Evolutionary conservation across 2,113 vertebrate species (phyloP).

Genomic region (Cyprinodon tularosa): DNA sequence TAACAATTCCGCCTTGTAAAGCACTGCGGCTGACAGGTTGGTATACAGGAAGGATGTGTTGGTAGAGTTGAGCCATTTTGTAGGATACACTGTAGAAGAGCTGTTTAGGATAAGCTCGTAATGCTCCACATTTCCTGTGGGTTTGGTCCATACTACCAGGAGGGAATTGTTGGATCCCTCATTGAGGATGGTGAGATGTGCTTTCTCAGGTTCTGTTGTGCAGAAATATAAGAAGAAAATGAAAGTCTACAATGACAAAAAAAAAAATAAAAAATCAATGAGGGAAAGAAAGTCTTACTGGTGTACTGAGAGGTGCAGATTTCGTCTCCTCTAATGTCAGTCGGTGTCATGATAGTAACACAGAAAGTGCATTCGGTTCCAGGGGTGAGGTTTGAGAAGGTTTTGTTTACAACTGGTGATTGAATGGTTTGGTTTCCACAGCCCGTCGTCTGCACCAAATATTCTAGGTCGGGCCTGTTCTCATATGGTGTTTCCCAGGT

Average conservation of each 20-base stretch:
- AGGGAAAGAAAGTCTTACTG: constrained; percentile 36
- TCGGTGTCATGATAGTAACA: constrained; percentile 40
- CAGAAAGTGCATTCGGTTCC: constrained; percentile 65
- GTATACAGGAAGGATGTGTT: neutral
- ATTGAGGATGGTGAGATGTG: constrained; percentile 41
- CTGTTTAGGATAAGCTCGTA: constrained; percentile 51
- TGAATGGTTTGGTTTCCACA: constrained; percentile 21
- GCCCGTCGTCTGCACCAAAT: constrained; percentile 36
- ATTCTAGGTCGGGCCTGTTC: constrained; percentile 36
- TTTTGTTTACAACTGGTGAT: rapidly evolving
- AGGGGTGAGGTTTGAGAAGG: constrained; percentile 42
- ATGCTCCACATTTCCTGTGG: constrained; percentile 33
- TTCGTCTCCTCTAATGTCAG: constrained; percentile 23
- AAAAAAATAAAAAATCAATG: neutral
- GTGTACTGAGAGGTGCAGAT: constrained; percentile 55
- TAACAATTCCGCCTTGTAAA: constrained; percentile 45
- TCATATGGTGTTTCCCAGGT: constrained; percentile 34
- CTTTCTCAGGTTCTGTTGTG: constrained; percentile 64
- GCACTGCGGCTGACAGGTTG: constrained; percentile 51
- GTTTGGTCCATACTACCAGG: constrained; percentile 60
- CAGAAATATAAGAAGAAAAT: constrained; percentile 1
- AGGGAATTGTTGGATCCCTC: constrained; percentile 59
- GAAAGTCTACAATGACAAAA: neutral
- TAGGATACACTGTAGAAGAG: rapidly evolving
- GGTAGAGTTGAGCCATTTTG: rapidly evolving